Conservation (phyloP, 2,888 invertebrate species). For the Polyommatus iphigenia region DNA sequence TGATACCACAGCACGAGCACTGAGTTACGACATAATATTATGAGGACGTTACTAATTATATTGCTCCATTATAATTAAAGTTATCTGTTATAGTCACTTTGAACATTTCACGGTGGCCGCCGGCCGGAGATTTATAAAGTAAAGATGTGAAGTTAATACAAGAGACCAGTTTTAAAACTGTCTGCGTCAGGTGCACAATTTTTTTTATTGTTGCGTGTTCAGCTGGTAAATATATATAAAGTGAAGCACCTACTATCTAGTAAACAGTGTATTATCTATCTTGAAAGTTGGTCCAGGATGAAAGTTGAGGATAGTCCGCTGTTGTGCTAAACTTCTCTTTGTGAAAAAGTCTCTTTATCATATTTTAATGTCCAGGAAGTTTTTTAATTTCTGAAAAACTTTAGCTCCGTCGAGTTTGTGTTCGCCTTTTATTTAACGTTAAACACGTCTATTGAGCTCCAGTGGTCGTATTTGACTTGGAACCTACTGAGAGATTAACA, state of each 20-base stretch:
- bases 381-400: slow-evolving; percentile 22
- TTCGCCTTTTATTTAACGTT: neutral
- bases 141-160: too few relatives aligned
- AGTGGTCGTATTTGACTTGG: neutral
- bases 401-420: neutral
- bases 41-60: too few relatives aligned
- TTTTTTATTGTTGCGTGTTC: too few relatives aligned
- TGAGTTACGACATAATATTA: too few relatives aligned
- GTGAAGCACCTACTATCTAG: neutral
- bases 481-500: neutral
- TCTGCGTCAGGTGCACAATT: too few relatives aligned
- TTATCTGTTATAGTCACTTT: too few relatives aligned
- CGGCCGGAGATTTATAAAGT: too few relatives aligned
- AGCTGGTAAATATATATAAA: neutral
- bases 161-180: too few relatives aligned
- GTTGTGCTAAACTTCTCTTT: slow-evolving; percentile 16
- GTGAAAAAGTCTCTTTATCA: slow-evolving; percentile 19
- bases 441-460: neutral
- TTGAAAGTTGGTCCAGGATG: neutral
- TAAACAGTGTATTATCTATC: neutral
- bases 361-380: slow-evolving; percentile 19
- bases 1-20: too few relatives aligned
- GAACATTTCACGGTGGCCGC: too few relatives aligned
- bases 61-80: too few relatives aligned
- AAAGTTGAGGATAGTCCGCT: neutral